Conservation (phyloP, 2,797 vertebrate genomes). For the Aldrovandia affinis region DNA sequence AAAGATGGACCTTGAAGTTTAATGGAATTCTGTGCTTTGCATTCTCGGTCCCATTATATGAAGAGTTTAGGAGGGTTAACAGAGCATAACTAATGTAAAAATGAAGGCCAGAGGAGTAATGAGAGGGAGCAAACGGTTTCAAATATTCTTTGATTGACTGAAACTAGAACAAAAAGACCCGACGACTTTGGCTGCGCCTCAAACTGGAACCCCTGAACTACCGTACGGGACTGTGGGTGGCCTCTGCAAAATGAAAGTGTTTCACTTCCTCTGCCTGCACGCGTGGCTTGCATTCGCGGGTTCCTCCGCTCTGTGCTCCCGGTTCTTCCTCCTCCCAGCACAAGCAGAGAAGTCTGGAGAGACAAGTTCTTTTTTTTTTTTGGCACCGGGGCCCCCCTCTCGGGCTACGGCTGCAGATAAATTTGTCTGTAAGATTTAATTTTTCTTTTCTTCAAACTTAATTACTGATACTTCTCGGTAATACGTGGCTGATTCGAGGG, state of each 20-base stretch:
- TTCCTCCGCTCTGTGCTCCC: not conserved
- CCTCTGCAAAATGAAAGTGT: not conserved
- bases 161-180: not conserved
- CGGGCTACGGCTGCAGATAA: slow-evolving; percentile 29
- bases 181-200: not conserved
- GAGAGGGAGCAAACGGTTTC: slow-evolving; percentile 37
- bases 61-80: not conserved
- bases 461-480: slow-evolving; percentile 78
- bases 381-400: not conserved
- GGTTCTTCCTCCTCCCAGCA: not conserved
- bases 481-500: slow-evolving; percentile 72
- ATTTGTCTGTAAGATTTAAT: slow-evolving; percentile 37
- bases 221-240: not conserved
- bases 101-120: slow-evolving; percentile 37
- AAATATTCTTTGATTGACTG: not conserved
- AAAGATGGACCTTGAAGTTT: slow-evolving; percentile 6
- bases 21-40: not conserved
- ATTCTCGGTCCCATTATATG: not conserved
- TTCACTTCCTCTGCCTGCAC: not conserved
- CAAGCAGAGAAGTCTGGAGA: not conserved
- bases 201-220: not conserved
- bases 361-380: not conserved
- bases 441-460: slow-evolving; percentile 66
- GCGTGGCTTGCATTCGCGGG: not conserved
- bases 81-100: slow-evolving; percentile 6